Conservation (phyloP, 2,888 invertebrate genomes). For the Thecophora atra region DNA sequence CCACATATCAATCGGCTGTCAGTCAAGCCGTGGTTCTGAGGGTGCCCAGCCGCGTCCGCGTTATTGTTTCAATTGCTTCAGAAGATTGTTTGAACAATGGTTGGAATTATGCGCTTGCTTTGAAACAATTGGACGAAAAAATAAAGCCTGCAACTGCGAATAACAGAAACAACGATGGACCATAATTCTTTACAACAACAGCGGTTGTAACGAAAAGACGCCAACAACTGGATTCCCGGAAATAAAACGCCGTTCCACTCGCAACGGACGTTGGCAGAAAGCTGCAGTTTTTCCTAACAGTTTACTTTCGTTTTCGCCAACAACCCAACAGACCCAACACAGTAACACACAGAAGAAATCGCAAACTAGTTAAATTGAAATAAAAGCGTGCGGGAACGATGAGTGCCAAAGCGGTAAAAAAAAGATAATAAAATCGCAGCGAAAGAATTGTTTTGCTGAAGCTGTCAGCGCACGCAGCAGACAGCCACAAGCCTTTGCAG, state of each 20-base stretch:
- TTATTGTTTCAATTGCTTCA: constrained; percentile 6
- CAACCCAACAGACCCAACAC: background rate
- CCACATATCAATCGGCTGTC: background rate
- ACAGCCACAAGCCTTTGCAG: background rate
- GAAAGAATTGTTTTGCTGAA: constrained; percentile 15
- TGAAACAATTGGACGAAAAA: constrained; percentile 16
- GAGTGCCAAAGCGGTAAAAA: no score
- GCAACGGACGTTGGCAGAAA: constrained; percentile 21
- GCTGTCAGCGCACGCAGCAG: constrained; percentile 9
- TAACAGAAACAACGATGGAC: background rate
- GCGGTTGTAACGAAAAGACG: background rate
- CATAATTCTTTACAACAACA: constrained; percentile 8
- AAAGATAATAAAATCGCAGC: constrained; percentile 12
- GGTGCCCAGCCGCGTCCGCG: background rate
- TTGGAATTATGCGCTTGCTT: background rate
- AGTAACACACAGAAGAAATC: background rate
- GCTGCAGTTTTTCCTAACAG: constrained; percentile 23
- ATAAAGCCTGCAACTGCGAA: background rate
- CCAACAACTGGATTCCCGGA: background rate
- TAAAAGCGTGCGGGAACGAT: background rate
- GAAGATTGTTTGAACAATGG: background rate
- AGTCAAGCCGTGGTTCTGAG: background rate
- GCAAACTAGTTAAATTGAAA: constrained; percentile 5
- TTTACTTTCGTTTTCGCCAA: constrained; percentile 9
- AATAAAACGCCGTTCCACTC: background rate